Conservation (phyloP, 2,797 vertebrate genomes). For the Natrix natrix region DNA sequence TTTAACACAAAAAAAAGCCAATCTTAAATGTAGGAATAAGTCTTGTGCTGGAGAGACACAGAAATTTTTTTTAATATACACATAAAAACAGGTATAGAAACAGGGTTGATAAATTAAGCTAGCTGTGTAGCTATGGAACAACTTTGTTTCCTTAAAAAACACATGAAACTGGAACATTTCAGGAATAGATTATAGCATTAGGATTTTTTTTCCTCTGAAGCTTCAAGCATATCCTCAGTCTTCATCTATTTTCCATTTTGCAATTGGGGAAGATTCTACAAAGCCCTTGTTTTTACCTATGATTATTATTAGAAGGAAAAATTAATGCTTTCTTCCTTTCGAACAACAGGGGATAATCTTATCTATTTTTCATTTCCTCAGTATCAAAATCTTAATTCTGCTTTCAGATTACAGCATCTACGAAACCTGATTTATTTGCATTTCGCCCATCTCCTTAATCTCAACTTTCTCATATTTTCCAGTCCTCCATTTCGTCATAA, state of each 20-base stretch:
- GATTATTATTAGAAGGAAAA: not conserved
- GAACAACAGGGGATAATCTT: not conserved
- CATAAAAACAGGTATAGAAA: not conserved
- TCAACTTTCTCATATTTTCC: slow-evolving; percentile 63
- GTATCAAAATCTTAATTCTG: slow-evolving; percentile 19
- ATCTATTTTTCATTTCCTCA: not conserved
- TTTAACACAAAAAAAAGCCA: slow-evolving; percentile 57
- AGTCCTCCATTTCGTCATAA: slow-evolving; percentile 54
- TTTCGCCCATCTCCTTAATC: slow-evolving; percentile 77
- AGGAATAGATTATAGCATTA: not conserved
- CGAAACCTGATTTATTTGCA: slow-evolving; percentile 61
- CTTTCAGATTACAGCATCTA: slow-evolving; percentile 34
- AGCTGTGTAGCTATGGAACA: not conserved
- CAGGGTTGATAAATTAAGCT: not conserved
- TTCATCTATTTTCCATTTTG: not conserved
- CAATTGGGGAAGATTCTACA: not conserved
- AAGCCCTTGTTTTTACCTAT: not conserved
- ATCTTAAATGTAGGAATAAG: not conserved
- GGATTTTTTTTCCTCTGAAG: accelerated
- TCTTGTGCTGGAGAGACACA: not conserved
- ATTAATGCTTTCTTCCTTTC: not conserved
- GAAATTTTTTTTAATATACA: slow-evolving; percentile 14
- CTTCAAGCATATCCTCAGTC: not conserved
- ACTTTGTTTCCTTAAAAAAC: slow-evolving; percentile 19
- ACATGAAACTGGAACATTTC: not conserved